Evolutionary conservation across 2,888 invertebrate species (phyloP).

Genomic region (Pharmacophagus antenor): DNA sequence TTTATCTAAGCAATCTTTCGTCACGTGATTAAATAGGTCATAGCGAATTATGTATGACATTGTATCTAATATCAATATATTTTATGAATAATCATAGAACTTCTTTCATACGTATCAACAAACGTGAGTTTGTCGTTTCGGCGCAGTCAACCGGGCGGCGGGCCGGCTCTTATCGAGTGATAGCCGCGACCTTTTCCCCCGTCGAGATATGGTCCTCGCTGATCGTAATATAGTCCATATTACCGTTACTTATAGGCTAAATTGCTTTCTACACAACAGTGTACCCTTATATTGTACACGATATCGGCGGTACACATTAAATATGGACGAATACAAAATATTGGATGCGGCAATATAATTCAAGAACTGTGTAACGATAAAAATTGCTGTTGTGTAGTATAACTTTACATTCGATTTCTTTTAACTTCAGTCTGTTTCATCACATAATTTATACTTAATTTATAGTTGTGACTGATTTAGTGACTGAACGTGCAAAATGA

Average conservation of each 20-base stretch:
- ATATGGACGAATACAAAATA: constrained; percentile 10
- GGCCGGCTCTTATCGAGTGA: constrained; percentile 64
- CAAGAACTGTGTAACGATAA: not conserved
- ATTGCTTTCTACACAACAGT: constrained; percentile 30
- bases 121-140: constrained; percentile 50
- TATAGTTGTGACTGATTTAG: no score
- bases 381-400: no score
- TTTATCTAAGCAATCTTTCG: constrained; percentile 9
- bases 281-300: constrained; percentile 40
- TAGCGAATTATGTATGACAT: constrained; percentile 4
- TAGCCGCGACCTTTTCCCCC: constrained; percentile 74
- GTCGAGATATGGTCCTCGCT: constrained; percentile 38
- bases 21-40: constrained; percentile 19
- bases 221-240: constrained; percentile 41
- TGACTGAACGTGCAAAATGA: no score
- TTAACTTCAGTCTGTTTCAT: no score
- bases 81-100: constrained; percentile 24
- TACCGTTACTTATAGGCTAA: constrained; percentile 31
- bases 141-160: constrained; percentile 56
- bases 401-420: no score
- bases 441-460: no score
- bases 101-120: constrained; percentile 32
- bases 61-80: constrained; percentile 13
- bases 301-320: constrained; percentile 31
- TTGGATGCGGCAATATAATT: constrained; percentile 28